These are phyloP conservation scores for Teleopsis dalmanni DNA, from an alignment of 1,140 invertebrate species.

Conservation along the genomic window DNA sequence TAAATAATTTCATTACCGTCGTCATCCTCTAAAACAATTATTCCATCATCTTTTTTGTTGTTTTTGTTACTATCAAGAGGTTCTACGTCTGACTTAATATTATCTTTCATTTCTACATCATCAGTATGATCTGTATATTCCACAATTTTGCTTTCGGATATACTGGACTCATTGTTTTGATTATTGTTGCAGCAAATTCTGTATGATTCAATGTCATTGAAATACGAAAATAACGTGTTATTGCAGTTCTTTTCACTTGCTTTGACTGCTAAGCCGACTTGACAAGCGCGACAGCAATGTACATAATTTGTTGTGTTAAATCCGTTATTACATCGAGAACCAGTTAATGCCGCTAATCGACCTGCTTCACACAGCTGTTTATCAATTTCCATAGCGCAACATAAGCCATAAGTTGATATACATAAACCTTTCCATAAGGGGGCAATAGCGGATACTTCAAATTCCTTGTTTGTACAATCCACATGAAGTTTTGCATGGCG, in stretches of 20 bases:
- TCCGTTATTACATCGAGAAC: constrained; percentile 21
- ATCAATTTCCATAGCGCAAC: constrained; percentile 28
- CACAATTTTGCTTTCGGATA: constrained; percentile 3
- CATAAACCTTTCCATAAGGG: constrained; percentile 34
- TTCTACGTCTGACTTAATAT: not conserved
- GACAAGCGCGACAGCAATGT: constrained; percentile 36
- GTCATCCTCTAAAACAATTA: constrained; percentile 23
- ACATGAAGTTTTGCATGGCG: constrained; percentile 19
- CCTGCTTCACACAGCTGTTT: constrained; percentile 29
- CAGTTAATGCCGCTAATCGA: constrained; percentile 28
- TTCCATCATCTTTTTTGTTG: constrained; percentile 20
- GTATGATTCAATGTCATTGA: constrained; percentile 32
- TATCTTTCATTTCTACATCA: not conserved
- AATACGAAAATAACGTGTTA: constrained; percentile 27
- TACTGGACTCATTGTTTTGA: constrained; percentile 3
- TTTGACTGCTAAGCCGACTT: constrained; percentile 37
- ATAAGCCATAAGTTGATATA: constrained; percentile 34
- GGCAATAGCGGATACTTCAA: constrained; percentile 21
- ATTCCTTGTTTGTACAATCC: constrained; percentile 21
- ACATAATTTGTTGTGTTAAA: constrained; percentile 19
- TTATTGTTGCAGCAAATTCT: constrained; percentile 23
- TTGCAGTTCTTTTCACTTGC: constrained; percentile 31
- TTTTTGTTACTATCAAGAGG: not conserved
- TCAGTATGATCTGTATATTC: not conserved
- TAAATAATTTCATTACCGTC: constrained; percentile 19